Conservation (phyloP, 1,140 invertebrate species). For the Danaus plexippus region DNA sequence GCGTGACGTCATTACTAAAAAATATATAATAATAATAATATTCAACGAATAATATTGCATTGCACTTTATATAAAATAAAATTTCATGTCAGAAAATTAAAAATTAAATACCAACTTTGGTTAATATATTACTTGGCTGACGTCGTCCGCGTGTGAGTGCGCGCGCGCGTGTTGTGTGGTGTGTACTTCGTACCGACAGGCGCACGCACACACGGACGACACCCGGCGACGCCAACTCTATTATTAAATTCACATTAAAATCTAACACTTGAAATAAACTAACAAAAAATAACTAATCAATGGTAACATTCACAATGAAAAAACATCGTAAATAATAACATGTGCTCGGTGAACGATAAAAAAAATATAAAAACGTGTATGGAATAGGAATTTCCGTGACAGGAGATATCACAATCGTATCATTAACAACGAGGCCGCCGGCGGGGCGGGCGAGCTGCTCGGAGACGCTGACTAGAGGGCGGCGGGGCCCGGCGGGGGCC, state of each 20-base stretch:
- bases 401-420: slow-evolving; percentile 62
- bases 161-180: too few relatives aligned
- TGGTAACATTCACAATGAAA: slow-evolving; percentile 71
- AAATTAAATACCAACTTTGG: slow-evolving; percentile 42
- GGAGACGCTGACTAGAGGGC: slow-evolving; percentile 9
- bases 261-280: slow-evolving; percentile 35
- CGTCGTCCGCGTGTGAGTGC: neutral
- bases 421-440: slow-evolving; percentile 23
- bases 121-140: slow-evolving; percentile 32
- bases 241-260: slow-evolving; percentile 28
- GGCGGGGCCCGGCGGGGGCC: neutral
- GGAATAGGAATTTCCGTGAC: slow-evolving; percentile 62
- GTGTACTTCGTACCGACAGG: too few relatives aligned
- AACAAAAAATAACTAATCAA: slow-evolving; percentile 62
- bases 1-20: slow-evolving; percentile 26
- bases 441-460: slow-evolving; percentile 4
- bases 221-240: slow-evolving; percentile 4
- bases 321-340: slow-evolving; percentile 44
- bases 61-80: slow-evolving; percentile 21
- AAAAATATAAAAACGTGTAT: slow-evolving; percentile 60
- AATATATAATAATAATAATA: slow-evolving; percentile 24
- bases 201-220: too few relatives aligned
- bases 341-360: slow-evolving; percentile 37
- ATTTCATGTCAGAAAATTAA: slow-evolving; percentile 25
- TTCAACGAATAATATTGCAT: slow-evolving; percentile 26